Evolutionary conservation across 2,888 invertebrate species (phyloP), one percentile per base, ranked within the genome.

Genomic region (Apodemia mormo): DNA sequence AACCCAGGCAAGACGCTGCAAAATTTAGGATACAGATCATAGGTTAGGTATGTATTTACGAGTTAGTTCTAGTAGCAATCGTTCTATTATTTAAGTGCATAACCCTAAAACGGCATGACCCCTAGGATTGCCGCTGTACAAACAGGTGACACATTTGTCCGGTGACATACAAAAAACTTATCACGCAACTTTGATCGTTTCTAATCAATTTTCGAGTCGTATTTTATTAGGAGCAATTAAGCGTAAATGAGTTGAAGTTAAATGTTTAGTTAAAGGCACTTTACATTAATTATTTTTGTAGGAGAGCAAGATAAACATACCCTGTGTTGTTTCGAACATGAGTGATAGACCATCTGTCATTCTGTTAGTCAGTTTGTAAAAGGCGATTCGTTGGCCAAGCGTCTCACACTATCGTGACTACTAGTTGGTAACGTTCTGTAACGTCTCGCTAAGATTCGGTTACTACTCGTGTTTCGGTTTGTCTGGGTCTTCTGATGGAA

Each of bases 81-180:
- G 52, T 54, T 54, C 8, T 54, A 7, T 5, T 54, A 54, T 54
- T n/a, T n/a, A n/a, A 22, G 22, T 54, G 22, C 52, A 7, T 54
- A 54, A 54, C 52, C 52, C 52, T 54, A 54, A 54, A 61, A 30
- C 33, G 12, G 22, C 29, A 3, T 29, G 58, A 61, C 33, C 58
- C 58, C 30, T 61, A 33, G 56, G 10, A 33, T 30, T 14, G 30
- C 30, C 58, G 12, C 12, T 8, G 7, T n/a, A 22, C 7, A 52
- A 52, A 52, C 52, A 61, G 14, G 30, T 61, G 30, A 61, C 30
- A 61, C 61, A 61, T 61, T 33, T 61, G 6, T 14, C 54, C 54
- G 54, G 54, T 61, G 29, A 61, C 61, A 30, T 7, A 61, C 61
- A 61, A 61, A 61, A 61, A 61, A 61, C 61, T 61, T 61, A 61